phyloP scores from a whole-genome alignment of 2,888 invertebrate species.

The Tetanocera ferruginea region DNA sequence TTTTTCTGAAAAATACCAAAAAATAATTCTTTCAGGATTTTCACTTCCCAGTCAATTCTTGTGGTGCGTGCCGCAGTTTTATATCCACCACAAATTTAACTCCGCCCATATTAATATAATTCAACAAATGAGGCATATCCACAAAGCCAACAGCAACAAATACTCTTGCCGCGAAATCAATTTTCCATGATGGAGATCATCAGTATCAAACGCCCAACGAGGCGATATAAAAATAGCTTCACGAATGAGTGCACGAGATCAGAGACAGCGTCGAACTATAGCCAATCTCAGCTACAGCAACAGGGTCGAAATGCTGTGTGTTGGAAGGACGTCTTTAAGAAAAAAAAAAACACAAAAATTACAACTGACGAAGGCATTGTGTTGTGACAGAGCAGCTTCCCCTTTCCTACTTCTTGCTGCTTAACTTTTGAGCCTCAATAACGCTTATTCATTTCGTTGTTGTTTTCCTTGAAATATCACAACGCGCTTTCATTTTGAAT shows the following conservation, averaged over 20 bases:
- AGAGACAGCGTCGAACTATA: neutral
- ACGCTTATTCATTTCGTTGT: neutral
- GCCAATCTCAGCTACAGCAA: slow-evolving; percentile 5
- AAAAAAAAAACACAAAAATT: neutral
- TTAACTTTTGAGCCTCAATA: too few species aligned
- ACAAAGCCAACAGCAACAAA: slow-evolving; percentile 1
- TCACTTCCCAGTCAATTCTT: too few species aligned
- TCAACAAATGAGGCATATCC: slow-evolving; percentile 19
- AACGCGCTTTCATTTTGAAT: neutral
- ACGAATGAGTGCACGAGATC: slow-evolving; percentile 40
- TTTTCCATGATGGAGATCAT: slow-evolving; percentile 29
- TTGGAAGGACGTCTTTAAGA: neutral
- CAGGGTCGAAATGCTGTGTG: neutral
- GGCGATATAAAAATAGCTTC: slow-evolving; percentile 40
- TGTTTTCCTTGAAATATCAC: neutral
- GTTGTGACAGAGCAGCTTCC: neutral
- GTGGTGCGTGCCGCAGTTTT: too few species aligned
- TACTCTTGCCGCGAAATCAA: slow-evolving; percentile 12
- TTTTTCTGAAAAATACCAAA: too few species aligned
- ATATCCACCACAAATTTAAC: neutral
- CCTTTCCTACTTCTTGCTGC: too few species aligned
- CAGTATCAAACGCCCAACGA: slow-evolving; percentile 27
- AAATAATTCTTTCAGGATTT: too few species aligned
- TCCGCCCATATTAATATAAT: neutral
- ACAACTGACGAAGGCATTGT: neutral